Base-by-base conservation (phyloP, 2,888 invertebrate species). In the Chaetogeoica ovagalla region DNA sequence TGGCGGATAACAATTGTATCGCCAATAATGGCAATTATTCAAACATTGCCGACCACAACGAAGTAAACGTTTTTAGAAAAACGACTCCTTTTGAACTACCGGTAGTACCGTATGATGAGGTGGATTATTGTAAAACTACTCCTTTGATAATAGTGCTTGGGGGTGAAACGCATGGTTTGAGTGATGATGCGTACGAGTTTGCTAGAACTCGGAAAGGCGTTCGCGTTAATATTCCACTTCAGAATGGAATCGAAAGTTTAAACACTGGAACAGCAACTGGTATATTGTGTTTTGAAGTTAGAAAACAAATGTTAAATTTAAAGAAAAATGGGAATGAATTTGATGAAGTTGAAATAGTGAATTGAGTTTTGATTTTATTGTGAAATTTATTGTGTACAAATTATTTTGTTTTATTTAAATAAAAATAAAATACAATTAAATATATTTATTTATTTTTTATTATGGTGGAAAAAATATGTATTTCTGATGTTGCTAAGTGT, bases 151-250 rank as follows among this genome's bases (percentile, higher is more conserved):
- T 97, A 7, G 89, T 97, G 57, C 88, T 97, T 83, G 95, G 96
- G 19, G 96, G 96, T 13, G 97, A 97, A 87, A 95, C 95, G 11
- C 90, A 92, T 86, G 95, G 97, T 0, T 88, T 97, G n/a, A 94
- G 94, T 87, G 85, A 88, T 30, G 89, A 92, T 43, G 91, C 93
- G 8, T 91, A 85, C 23, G 85, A 90, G 83, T 88, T 93, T 82
- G 90, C 91, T n/a, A 85, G 87, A 52, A 85, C 86, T 55, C 87
- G 86, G 82, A 88, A 89, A 77, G 92, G 93, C 15, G 85, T 89
- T 48, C 89, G 93, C 83, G 85, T 97, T 52, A 91, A 93, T 86
- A 92, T 97, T 83, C 96, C 97, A 0, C 87, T 97, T 84, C 89
- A 89, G 81, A 90, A 89, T 85, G 90, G 90, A 9, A 89, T 95